A percentile compares a stretch with the other conserved stretches of the same genome.
Conservation (phyloP, 2,797 vertebrate genomes). For the Tangara arthus region DNA sequence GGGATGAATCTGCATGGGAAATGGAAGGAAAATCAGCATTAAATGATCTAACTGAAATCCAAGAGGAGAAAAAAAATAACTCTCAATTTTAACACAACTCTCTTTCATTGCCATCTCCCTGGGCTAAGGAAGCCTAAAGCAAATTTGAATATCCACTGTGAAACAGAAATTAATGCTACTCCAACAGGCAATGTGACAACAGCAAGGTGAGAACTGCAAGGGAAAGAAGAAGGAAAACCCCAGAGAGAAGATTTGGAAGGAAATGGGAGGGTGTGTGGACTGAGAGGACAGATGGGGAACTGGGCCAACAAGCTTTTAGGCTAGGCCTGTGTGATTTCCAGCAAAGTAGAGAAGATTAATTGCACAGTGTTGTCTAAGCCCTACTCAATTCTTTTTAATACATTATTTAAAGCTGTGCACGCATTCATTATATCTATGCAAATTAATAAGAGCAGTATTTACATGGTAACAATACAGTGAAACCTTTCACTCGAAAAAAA, state of each 20-base stretch:
- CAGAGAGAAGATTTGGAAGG: neutral
- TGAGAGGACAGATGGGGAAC: slow-evolving; percentile 17
- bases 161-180: slow-evolving; percentile 12
- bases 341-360: slow-evolving; percentile 32
- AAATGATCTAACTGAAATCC: neutral
- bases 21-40: neutral
- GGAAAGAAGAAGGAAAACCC: neutral
- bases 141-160: neutral
- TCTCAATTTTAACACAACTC: neutral
- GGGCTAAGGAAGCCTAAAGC: neutral
- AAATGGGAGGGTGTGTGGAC: neutral
- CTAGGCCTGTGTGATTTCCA: slow-evolving; percentile 13
- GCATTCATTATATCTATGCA: neutral
- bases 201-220: neutral
- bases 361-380: neutral
- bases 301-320: slow-evolving; percentile 12
- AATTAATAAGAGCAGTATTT: slow-evolving; percentile 13
- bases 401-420: slow-evolving; percentile 5
- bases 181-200: neutral
- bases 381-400: neutral
- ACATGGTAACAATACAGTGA: neutral
- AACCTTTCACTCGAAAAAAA: neutral
- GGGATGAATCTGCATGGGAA: neutral
- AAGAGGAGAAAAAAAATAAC: neutral
- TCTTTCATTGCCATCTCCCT: neutral